A percentile compares a stretch with the other conserved stretches of the same genome.
Conservation (phyloP, 2,888 invertebrate genomes). For the Portevinia maculata region DNA sequence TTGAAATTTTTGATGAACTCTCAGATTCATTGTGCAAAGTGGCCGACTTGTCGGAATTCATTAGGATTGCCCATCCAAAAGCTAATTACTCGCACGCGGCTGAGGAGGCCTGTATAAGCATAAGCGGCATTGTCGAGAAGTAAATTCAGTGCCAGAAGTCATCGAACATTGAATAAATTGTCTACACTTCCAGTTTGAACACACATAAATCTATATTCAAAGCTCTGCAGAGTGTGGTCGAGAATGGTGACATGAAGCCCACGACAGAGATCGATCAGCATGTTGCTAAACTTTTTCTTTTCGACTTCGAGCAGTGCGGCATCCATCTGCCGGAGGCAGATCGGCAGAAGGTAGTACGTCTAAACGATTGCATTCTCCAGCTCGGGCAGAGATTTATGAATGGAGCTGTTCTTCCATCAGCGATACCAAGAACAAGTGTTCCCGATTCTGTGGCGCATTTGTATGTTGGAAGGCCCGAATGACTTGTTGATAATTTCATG, state of each 20-base stretch:
- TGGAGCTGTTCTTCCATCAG: conserved; percentile 88
- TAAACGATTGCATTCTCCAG: conserved; percentile 94
- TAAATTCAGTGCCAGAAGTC: conserved; percentile 79
- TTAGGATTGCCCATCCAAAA: conserved; percentile 95
- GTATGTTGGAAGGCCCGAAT: conserved; percentile 84
- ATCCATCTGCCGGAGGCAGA: conserved; percentile 93
- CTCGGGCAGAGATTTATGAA: conserved; percentile 93
- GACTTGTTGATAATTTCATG: neutral
- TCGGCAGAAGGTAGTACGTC: conserved; percentile 89
- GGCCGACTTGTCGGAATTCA: conserved; percentile 98
- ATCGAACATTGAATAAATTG: neutral
- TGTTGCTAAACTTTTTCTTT: conserved; percentile 94
- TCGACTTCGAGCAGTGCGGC: conserved; percentile 99
- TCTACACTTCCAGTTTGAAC: conserved; percentile 87
- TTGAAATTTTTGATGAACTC: conserved; percentile 95
- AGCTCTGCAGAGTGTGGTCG: conserved; percentile 88
- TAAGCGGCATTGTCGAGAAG: conserved; percentile 97
- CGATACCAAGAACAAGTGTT: conserved; percentile 86
- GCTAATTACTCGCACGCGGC: conserved; percentile 90
- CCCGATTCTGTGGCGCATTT: conserved; percentile 89
- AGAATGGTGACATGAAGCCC: conserved; percentile 87
- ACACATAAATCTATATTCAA: conserved; percentile 93
- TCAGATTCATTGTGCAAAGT: conserved; percentile 97
- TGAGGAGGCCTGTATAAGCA: conserved; percentile 93
- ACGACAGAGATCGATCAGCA: conserved; percentile 91